These are phyloP conservation scores for Danio choprae DNA, from an alignment of 2,797 vertebrate species.

Conservation along the genomic window DNA sequence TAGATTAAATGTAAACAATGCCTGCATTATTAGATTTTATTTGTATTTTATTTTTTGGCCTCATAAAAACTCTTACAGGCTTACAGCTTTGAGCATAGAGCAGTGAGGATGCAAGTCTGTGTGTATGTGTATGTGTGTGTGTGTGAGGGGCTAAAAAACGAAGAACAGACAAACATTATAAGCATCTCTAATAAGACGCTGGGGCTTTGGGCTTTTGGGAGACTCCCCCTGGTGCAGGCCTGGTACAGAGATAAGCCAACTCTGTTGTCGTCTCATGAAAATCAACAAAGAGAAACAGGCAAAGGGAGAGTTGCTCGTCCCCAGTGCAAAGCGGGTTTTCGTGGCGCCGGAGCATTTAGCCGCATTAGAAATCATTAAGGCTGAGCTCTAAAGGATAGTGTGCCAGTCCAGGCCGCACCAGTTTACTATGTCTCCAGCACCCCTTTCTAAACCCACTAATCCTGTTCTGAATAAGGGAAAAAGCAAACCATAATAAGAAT, in stretches of 20 bases:
- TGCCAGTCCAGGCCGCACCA: slow-evolving; percentile 70
- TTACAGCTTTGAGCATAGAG: slow-evolving; percentile 28
- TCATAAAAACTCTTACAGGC: slow-evolving; percentile 2
- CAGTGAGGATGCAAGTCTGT: background rate
- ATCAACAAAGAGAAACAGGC: slow-evolving; percentile 82
- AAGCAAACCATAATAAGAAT: slow-evolving; percentile 29
- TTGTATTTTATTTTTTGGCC: background rate
- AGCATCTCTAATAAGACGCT: slow-evolving; percentile 75
- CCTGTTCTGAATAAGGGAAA: slow-evolving; percentile 54
- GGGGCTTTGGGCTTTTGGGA: slow-evolving; percentile 77
- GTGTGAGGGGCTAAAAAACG: slow-evolving; percentile 34
- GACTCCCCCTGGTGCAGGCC: slow-evolving; percentile 73
- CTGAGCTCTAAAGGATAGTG: slow-evolving; percentile 64
- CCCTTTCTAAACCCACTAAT: slow-evolving; percentile 65
- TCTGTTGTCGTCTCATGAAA: slow-evolving; percentile 77
- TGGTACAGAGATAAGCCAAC: slow-evolving; percentile 79
- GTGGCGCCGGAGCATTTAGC: slow-evolving; percentile 73
- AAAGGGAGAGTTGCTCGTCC: slow-evolving; percentile 78
- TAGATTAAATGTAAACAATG: slow-evolving; percentile 2
- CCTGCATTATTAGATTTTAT: background rate
- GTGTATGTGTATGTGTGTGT: slow-evolving; percentile 10
- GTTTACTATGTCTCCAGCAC: slow-evolving; percentile 67
- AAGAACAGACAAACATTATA: slow-evolving; percentile 52
- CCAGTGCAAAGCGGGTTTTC: slow-evolving; percentile 73
- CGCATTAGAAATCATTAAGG: slow-evolving; percentile 81